Conservation (phyloP, 1,140 invertebrate genomes). For the Zaprionus camerounensis region DNA sequence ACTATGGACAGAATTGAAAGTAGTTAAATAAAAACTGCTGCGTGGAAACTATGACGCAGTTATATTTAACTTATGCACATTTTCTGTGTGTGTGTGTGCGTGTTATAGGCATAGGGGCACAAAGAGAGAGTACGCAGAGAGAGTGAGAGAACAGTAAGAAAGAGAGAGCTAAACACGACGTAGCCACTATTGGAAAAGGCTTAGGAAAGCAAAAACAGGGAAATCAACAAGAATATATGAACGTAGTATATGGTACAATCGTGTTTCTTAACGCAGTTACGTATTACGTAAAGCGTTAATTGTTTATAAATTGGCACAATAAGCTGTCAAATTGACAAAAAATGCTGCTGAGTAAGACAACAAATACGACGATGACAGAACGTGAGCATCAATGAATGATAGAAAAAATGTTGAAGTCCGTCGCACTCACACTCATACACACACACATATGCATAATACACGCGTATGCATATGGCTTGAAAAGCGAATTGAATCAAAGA, state of each 20-base stretch:
- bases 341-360: conserved; percentile 25
- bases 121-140: conserved; percentile 18
- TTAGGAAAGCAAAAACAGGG: conserved; percentile 29
- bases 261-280: conserved; percentile 3
- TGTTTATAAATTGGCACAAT: conserved; percentile 47
- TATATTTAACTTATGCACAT: conserved; percentile 17
- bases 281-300: conserved; percentile 30
- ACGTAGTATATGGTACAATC: neutral
- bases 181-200: conserved; percentile 19
- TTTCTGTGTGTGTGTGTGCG: conserved; percentile 22
- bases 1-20: neutral
- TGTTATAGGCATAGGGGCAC: conserved; percentile 8
- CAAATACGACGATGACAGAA: conserved; percentile 13
- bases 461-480: conserved; percentile 19
- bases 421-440: neutral
- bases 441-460: conserved; percentile 4
- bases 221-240: conserved; percentile 29
- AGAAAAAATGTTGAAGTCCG: conserved; percentile 23
- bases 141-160: conserved; percentile 11
- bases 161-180: conserved; percentile 23
- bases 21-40: conserved; percentile 3
- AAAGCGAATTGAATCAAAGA: conserved; percentile 42
- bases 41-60: conserved; percentile 47
- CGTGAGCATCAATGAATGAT: conserved; percentile 29
- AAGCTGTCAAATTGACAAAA: conserved; percentile 37